Evolutionary conservation across 53 echinoderm and acorn worm species (phyloP).

Genomic region (Luidia sarsii): DNA sequence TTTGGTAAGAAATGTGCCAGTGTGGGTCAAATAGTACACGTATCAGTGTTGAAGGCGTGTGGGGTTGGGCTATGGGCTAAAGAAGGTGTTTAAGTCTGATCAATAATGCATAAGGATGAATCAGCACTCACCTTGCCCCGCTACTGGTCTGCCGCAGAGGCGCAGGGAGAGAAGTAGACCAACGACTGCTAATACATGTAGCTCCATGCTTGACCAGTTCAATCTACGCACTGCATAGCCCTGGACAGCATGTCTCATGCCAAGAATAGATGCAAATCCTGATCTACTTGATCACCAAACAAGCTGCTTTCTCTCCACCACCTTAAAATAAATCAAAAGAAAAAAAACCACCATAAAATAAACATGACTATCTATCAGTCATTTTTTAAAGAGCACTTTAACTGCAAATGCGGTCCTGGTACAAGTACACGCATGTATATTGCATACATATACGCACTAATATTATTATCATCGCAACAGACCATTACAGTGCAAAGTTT

Average conservation of each 20-base stretch:
- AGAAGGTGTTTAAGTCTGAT: neutral
- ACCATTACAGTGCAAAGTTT: neutral
- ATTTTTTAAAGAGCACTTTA: no score
- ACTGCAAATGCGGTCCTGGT: no score
- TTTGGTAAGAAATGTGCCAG: no score
- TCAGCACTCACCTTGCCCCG: slow-evolving; percentile 46
- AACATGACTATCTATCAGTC: no score
- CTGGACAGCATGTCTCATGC: neutral
- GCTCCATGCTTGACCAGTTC: slow-evolving; percentile 21
- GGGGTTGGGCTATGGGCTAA: no score
- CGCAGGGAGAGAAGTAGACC: neutral
- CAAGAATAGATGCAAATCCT: neutral
- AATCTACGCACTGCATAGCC: neutral
- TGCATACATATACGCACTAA: neutral
- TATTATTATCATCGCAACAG: neutral
- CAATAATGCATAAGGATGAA: slow-evolving; percentile 49
- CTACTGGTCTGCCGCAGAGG: neutral
- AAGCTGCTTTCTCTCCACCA: neutral
- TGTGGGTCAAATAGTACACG: no score
- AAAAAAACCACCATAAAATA: neutral
- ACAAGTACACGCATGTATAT: no score
- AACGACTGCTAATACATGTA: neutral
- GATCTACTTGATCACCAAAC: slow-evolving; percentile 20
- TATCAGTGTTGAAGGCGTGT: no score
- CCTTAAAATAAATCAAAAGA: slow-evolving; percentile 14